Evolutionary conservation across 2,113 vertebrate genomes (phyloP).

Genomic region (Muscicapa adusta): DNA sequence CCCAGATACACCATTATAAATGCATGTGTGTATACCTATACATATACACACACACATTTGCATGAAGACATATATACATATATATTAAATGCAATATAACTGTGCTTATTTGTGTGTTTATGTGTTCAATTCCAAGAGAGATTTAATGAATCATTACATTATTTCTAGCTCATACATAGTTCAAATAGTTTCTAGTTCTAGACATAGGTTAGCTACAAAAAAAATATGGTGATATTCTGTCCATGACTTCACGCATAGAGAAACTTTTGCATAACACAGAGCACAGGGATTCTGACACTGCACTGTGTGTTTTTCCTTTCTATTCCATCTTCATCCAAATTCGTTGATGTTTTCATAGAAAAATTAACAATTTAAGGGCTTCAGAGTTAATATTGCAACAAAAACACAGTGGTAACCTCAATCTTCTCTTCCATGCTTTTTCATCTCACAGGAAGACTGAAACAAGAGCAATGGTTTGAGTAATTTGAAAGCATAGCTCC

Average conservation of each 20-base stretch:
- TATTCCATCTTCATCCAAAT: not conserved
- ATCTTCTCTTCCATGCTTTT: not conserved
- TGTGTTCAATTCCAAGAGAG: not conserved
- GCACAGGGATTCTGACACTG: not conserved
- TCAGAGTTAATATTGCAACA: not conserved
- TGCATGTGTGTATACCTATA: accelerated
- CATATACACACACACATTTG: not conserved
- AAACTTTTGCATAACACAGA: not conserved
- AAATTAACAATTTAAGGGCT: not conserved
- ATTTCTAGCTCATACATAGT: not conserved
- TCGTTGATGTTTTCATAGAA: not conserved
- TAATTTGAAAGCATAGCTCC: not conserved
- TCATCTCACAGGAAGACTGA: not conserved
- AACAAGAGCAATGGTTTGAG: not conserved
- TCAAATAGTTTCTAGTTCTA: not conserved
- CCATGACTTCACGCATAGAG: accelerated
- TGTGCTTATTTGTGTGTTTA: not conserved
- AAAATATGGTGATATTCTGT: not conserved
- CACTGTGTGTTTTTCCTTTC: not conserved
- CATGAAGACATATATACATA: no score
- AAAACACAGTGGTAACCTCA: not conserved
- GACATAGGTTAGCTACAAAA: not conserved
- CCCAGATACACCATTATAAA: not conserved
- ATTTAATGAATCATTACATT: not conserved
- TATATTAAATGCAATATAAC: not conserved